Conservation (phyloP, 2,888 invertebrate species). For the Oscheius myriophilus region DNA sequence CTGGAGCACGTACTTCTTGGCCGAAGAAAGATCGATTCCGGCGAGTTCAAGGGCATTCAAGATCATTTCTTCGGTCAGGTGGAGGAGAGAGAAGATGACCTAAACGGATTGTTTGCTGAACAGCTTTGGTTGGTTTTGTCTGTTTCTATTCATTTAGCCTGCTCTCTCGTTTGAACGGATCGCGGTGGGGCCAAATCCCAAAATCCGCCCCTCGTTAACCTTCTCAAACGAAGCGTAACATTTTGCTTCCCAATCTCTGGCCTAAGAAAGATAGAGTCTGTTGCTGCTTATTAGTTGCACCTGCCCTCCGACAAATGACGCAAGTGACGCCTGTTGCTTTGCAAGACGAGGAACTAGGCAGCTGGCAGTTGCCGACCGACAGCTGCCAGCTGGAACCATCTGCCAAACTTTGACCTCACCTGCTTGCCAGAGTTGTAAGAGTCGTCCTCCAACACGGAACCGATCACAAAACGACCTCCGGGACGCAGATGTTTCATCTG, state of each 20-base stretch:
- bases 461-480: slow-evolving; percentile 62
- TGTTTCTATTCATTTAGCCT: background rate
- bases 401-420: slow-evolving; percentile 29
- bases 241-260: background rate
- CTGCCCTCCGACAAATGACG: background rate
- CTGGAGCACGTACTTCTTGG: slow-evolving; percentile 54
- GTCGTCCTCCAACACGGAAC: slow-evolving; percentile 64
- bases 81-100: slow-evolving; percentile 60
- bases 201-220: too few relatives aligned
- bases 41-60: slow-evolving; percentile 46
- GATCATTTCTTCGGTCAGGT: slow-evolving; percentile 55
- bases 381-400: background rate
- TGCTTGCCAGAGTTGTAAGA: slow-evolving; percentile 60
- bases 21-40: slow-evolving; percentile 48
- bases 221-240: too few relatives aligned
- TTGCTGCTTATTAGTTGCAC: background rate
- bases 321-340: slow-evolving; percentile 3
- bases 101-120: slow-evolving; percentile 25
- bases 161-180: background rate
- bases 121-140: background rate
- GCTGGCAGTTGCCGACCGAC: slow-evolving; percentile 7
- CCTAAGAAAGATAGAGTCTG: background rate
- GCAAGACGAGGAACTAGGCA: slow-evolving; percentile 12
- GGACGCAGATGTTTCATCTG: slow-evolving; percentile 56
- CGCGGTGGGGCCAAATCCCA: too few relatives aligned